A percentile compares a stretch with the other conserved stretches of the same genome.
These are phyloP conservation scores for Euphydryas editha DNA, from an alignment of 2,888 invertebrate genomes.

Conservation along the genomic window DNA sequence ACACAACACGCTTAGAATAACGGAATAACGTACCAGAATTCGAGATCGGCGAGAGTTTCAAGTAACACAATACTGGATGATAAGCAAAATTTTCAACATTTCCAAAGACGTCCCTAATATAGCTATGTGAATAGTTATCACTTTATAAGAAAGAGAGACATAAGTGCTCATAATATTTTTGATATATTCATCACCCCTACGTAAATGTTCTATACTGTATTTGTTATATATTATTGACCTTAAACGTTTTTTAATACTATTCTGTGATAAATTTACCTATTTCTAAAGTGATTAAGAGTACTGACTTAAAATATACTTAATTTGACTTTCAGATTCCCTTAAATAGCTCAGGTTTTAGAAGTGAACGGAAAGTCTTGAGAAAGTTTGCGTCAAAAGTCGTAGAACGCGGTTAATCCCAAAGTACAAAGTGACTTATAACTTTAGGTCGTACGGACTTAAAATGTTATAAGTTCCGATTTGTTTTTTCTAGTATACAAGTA, in stretches of 20 bases:
- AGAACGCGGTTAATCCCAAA: slow-evolving; percentile 4
- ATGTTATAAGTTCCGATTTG: too few species aligned
- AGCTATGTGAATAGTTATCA: too few species aligned
- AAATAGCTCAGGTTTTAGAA: slow-evolving; percentile 7
- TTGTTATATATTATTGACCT: not conserved
- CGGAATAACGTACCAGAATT: too few species aligned
- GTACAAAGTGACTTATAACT: slow-evolving; percentile 8
- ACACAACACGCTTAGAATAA: too few species aligned
- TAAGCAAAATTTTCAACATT: too few species aligned
- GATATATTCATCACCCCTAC: too few species aligned
- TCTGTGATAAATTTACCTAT: not conserved
- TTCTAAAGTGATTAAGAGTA: not conserved
- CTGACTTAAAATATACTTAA: slow-evolving; percentile 5
- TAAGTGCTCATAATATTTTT: too few species aligned
- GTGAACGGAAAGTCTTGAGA: slow-evolving; percentile 2
- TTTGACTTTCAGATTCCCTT: slow-evolving; percentile 6
- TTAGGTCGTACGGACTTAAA: not conserved
- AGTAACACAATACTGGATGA: too few species aligned
- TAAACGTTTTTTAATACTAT: not conserved
- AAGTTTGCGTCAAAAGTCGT: slow-evolving; percentile 7
- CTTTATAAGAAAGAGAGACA: too few species aligned
- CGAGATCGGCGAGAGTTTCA: too few species aligned
- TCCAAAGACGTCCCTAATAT: too few species aligned
- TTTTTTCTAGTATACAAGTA: not conserved
- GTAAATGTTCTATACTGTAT: too few species aligned